phyloP scores from a whole-genome alignment of 2,113 vertebrate species.

The Micronisus gabar region DNA sequence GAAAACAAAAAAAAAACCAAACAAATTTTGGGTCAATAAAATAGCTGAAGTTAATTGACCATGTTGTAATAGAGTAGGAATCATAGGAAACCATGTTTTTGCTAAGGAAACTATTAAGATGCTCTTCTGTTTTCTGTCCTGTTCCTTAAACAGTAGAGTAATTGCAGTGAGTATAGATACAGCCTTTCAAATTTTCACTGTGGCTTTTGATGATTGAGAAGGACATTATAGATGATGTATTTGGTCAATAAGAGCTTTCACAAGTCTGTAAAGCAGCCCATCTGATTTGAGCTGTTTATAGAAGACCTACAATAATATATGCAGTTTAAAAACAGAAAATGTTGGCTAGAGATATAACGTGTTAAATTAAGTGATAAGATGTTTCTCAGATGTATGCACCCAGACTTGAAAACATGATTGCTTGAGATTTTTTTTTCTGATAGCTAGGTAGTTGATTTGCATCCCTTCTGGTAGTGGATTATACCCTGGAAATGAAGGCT shows the following conservation, averaged over 20 bases:
- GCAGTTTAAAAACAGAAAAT: background rate
- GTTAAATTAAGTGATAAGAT: background rate
- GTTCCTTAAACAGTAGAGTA: background rate
- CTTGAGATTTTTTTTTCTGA: background rate
- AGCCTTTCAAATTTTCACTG: conserved; percentile 3
- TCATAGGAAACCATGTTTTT: background rate
- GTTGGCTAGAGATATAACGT: background rate
- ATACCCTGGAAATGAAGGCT: background rate
- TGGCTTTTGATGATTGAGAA: conserved; percentile 19
- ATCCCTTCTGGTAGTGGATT: background rate
- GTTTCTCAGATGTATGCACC: background rate
- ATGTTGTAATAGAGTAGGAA: background rate
- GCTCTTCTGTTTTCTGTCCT: background rate
- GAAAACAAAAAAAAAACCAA: background rate
- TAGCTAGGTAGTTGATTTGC: background rate
- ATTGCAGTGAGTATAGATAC: background rate
- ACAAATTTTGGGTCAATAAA: background rate
- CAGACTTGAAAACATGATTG: background rate
- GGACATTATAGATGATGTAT: background rate
- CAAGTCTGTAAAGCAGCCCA: background rate
- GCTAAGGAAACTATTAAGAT: background rate
- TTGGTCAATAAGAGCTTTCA: conserved; percentile 11
- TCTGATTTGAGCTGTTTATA: background rate
- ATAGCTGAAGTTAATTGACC: background rate
- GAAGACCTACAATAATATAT: background rate